Conservation (phyloP, 2,888 invertebrate genomes). For the Amblyteles armatorius region DNA sequence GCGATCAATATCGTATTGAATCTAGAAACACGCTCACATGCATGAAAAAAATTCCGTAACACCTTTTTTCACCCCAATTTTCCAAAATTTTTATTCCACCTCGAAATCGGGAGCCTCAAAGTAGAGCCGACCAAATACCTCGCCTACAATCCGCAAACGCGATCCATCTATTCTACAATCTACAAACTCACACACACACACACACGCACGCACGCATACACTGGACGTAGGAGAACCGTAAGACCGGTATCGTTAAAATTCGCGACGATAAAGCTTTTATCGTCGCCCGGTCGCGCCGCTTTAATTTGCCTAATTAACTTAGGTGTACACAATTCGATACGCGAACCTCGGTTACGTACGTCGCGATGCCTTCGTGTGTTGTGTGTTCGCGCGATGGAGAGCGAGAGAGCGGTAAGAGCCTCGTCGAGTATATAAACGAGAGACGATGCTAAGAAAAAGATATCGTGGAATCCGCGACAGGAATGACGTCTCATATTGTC, state of each 20-base stretch:
- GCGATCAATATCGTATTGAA: too few relatives aligned
- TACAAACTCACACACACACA: too few relatives aligned
- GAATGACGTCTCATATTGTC: constrained; percentile 73
- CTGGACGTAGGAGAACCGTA: constrained; percentile 23
- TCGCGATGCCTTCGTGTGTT: constrained; percentile 5
- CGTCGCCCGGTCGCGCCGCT: constrained; percentile 62
- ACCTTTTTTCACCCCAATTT: too few relatives aligned
- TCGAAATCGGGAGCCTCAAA: too few relatives aligned
- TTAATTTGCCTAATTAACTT: constrained; percentile 71
- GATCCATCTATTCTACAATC: too few relatives aligned
- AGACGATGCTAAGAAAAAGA: constrained; percentile 50
- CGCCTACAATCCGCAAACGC: too few relatives aligned
- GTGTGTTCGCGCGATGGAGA: background rate
- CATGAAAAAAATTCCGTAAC: too few relatives aligned
- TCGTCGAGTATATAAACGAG: constrained; percentile 36
- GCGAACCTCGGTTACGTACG: constrained; percentile 12
- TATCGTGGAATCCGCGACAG: constrained; percentile 63
- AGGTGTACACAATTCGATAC: constrained; percentile 23
- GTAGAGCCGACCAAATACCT: too few relatives aligned
- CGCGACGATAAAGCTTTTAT: constrained; percentile 66
- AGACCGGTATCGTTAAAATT: constrained; percentile 62
- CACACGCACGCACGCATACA: background rate
- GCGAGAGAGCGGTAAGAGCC: background rate
- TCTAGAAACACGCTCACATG: too few relatives aligned
- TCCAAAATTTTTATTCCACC: too few relatives aligned